phyloP scores from a whole-genome alignment of 2,797 vertebrate genomes.

The Poeciliopsis presidionis region DNA sequence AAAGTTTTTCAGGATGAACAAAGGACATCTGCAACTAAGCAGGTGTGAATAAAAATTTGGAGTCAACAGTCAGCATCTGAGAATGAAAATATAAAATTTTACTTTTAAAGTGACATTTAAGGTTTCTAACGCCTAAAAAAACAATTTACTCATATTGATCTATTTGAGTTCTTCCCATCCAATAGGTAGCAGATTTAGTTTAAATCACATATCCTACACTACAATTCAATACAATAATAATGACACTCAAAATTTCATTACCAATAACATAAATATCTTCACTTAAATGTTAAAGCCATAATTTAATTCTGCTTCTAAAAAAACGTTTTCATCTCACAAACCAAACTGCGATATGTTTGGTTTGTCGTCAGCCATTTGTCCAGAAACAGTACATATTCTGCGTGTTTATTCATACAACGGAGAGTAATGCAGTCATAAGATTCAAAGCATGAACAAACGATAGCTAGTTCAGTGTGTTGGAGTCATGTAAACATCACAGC shows the following conservation, averaged over 20 bases:
- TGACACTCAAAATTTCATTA: too few relatives aligned
- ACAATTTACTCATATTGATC: background rate
- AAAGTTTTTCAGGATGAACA: background rate
- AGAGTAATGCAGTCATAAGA: background rate
- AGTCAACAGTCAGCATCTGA: background rate
- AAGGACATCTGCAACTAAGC: background rate
- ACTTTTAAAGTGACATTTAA: background rate
- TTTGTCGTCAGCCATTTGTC: background rate
- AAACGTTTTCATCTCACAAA: background rate
- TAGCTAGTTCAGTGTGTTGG: background rate
- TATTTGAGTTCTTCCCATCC: background rate
- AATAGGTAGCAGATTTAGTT: background rate
- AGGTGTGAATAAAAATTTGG: background rate
- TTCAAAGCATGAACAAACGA: background rate
- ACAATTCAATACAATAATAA: background rate
- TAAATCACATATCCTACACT: background rate
- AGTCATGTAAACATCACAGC: background rate
- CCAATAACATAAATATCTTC: background rate
- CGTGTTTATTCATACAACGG: background rate
- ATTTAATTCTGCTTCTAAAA: background rate
- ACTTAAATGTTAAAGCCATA: background rate
- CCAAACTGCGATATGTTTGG: background rate
- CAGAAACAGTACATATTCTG: background rate
- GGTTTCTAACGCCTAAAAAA: background rate
- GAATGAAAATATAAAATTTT: background rate